Conservation (phyloP, 2,888 invertebrate species). For the Rhamnusium bicolor region DNA sequence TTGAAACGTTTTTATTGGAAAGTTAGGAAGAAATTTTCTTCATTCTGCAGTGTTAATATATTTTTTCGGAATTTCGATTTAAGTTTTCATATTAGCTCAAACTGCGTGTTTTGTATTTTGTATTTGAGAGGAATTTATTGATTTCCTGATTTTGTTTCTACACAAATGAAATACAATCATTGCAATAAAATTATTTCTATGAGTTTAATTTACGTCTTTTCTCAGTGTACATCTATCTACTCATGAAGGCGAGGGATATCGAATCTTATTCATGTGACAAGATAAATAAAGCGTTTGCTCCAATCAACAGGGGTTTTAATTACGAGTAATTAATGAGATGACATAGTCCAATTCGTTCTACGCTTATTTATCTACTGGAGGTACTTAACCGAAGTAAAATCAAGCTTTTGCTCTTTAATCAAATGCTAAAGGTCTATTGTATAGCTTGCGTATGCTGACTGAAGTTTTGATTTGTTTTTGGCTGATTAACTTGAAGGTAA, state of each 20-base stretch:
- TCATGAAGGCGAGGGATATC: background rate
- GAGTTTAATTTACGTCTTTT: too few relatives aligned
- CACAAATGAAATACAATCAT: too few relatives aligned
- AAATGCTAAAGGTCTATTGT: slow-evolving; percentile 49
- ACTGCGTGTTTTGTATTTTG: too few relatives aligned
- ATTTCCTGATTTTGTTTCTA: too few relatives aligned
- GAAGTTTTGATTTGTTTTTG: slow-evolving; percentile 46
- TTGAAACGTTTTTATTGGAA: too few relatives aligned
- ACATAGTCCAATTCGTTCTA: slow-evolving; percentile 59
- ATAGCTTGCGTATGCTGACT: slow-evolving; percentile 13
- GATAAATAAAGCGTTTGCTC: slow-evolving; percentile 66
- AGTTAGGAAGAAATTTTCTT: too few relatives aligned
- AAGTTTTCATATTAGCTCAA: too few relatives aligned
- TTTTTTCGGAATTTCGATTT: too few relatives aligned
- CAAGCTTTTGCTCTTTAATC: slow-evolving; percentile 43
- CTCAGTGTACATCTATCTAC: background rate
- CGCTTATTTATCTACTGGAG: slow-evolving; percentile 44
- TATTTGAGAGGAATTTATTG: too few relatives aligned
- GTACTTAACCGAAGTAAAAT: slow-evolving; percentile 39
- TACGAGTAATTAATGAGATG: slow-evolving; percentile 67
- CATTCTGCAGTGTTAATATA: too few relatives aligned
- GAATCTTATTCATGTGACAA: slow-evolving; percentile 45
- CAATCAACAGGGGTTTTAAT: slow-evolving; percentile 68
- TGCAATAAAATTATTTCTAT: too few relatives aligned
- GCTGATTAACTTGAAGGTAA: slow-evolving; percentile 43